Evolutionary conservation across 1,140 invertebrate genomes (phyloP), one percentile per base, ranked within the genome.

Genomic region (Antheraea mylitta): DNA sequence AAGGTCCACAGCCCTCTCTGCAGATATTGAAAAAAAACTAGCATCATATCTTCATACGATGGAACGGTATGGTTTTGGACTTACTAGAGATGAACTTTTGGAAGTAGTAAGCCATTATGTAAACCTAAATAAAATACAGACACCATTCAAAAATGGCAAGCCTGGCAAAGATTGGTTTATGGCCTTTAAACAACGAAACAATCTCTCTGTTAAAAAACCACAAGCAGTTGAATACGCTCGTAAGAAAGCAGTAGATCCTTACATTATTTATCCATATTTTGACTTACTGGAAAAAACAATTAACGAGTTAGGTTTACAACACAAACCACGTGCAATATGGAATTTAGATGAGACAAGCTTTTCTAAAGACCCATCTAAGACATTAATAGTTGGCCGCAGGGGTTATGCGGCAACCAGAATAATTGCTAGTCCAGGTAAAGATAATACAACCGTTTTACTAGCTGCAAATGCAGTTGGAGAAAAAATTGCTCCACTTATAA

Each of bases 131-230:
- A n/a, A n/a, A n/a, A n/a, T n/a, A n/a, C n/a, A n/a, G n/a, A n/a
- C n/a, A n/a, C n/a, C n/a, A n/a, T n/a, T n/a, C n/a, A n/a, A n/a
- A n/a, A n/a, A n/a, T n/a, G n/a, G n/a, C n/a, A n/a, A n/a, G n/a
- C n/a, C n/a, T n/a, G n/a, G n/a, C n/a, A n/a, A n/a, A n/a, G n/a
- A n/a, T n/a, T n/a, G n/a, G n/a, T n/a, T n/a, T n/a, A n/a, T n/a
- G n/a, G n/a, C n/a, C n/a, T n/a, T n/a, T n/a, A n/a, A n/a, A n/a
- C n/a, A n/a, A n/a, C n/a, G n/a, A 75, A 42, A 42, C 38, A 42
- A 42, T 10, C 65, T 91, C 1, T 82, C 81, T 3, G 63, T 84
- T 11, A 89, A 86, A 77, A 88, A 83, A 67, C 83, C 86, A 4
- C 22, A 30, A 4, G 22, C 22, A 30, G 22, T 89, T 58, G 81